These are phyloP conservation scores for Podilymbus podiceps DNA, from an alignment of 2,113 vertebrate species.

Conservation along the genomic window DNA sequence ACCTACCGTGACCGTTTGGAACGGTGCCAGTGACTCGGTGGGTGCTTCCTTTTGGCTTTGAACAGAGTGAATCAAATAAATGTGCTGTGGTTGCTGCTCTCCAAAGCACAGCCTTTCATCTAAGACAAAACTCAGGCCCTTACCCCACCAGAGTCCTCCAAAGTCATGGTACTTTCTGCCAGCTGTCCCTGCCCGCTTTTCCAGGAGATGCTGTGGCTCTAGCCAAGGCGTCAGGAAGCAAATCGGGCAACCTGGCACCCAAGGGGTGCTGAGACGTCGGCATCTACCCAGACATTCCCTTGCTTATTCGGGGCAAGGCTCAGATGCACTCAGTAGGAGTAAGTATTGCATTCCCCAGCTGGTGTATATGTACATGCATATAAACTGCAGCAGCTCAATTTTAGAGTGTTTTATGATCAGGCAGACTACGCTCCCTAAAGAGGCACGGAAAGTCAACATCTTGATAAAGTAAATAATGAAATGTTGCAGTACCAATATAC, in stretches of 20 bases:
- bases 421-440: background rate
- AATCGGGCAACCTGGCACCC: background rate
- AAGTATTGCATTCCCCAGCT: background rate
- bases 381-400: background rate
- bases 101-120: background rate
- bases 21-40: background rate
- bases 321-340: background rate
- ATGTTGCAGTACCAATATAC: background rate
- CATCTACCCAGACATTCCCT: background rate
- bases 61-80: background rate
- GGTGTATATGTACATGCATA: background rate
- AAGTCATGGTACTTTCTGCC: background rate
- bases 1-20: background rate
- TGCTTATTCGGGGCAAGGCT: background rate
- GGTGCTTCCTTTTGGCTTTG: background rate
- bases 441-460: background rate
- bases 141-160: background rate
- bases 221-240: fast-evolving
- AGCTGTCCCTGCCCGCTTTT: background rate
- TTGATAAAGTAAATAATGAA: slow-evolving; percentile 60
- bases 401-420: slow-evolving; percentile 9
- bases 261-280: fast-evolving
- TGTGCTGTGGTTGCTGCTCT: background rate
- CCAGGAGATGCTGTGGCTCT: background rate
- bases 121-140: background rate